phyloP scores from a whole-genome alignment of 2,888 invertebrate genomes.

The Epistrophe eligans region DNA sequence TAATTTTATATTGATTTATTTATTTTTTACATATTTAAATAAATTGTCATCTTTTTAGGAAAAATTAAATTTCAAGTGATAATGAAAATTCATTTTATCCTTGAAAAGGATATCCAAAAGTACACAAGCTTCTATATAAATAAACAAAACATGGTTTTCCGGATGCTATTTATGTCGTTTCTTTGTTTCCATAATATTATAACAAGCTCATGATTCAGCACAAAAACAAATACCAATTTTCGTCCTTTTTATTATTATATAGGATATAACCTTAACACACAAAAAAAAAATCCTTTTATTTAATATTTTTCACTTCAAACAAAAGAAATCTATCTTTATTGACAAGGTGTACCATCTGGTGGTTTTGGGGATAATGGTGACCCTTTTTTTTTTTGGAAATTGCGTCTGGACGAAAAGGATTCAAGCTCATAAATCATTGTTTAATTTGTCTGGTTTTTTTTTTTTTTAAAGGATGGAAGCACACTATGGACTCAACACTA shows the following conservation, averaged over 20 bases:
- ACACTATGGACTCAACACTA: conserved; percentile 6
- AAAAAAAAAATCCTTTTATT: conserved; percentile 14
- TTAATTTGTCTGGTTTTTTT: conserved; percentile 51
- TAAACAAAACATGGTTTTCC: background rate
- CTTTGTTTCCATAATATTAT: conserved; percentile 2
- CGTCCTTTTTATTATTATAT: background rate
- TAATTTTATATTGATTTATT: background rate
- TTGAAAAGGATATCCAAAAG: background rate
- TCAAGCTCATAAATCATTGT: conserved; percentile 61
- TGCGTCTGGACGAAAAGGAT: conserved; percentile 49
- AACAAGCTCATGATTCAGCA: conserved; percentile 21
- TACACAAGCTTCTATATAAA: background rate
- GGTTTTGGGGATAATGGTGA: conserved; percentile 35
- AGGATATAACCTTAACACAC: background rate
- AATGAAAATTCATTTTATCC: background rate
- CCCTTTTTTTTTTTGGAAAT: conserved; percentile 44
- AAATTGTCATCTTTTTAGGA: background rate
- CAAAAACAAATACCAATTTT: conserved; percentile 10
- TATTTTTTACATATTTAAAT: background rate
- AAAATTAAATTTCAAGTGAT: background rate
- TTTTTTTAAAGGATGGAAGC: background rate
- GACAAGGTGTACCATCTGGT: conserved; percentile 58
- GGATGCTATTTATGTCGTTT: background rate
- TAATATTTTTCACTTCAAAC: conserved; percentile 18
- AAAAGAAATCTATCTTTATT: conserved; percentile 52